phyloP scores from a whole-genome alignment of 2,797 vertebrate species.

The Nothura maculosa region DNA sequence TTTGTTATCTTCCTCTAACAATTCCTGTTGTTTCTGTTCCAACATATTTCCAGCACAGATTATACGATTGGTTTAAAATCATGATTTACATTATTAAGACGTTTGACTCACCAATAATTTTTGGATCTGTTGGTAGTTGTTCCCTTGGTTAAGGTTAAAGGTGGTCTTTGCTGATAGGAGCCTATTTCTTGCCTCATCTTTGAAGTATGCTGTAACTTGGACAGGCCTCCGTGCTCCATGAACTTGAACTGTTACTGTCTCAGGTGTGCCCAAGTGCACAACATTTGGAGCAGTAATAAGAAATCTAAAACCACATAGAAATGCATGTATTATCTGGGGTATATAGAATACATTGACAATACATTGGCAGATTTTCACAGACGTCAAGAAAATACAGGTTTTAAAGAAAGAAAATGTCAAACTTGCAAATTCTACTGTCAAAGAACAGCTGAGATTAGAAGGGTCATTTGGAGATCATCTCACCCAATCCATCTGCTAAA shows the following conservation, averaged over 20 bases:
- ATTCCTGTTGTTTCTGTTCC: not conserved
- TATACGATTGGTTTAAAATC: not conserved
- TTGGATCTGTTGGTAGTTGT: conserved; percentile 73
- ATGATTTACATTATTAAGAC: not conserved
- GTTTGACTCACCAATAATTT: conserved; percentile 70
- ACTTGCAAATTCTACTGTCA: not conserved
- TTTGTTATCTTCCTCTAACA: not conserved
- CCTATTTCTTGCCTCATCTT: not conserved
- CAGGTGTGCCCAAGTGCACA: conserved; percentile 69
- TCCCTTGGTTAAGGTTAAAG: conserved; percentile 66
- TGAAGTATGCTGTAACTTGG: conserved; percentile 57
- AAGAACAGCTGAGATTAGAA: not conserved
- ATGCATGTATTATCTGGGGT: not conserved
- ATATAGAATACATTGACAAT: not conserved
- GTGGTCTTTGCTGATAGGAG: conserved; percentile 10
- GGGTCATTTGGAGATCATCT: not conserved
- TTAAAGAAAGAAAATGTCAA: not conserved
- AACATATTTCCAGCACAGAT: not conserved
- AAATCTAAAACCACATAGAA: conserved; percentile 59
- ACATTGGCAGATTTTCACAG: not conserved
- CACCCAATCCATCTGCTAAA: fast-evolving
- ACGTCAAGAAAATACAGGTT: not conserved
- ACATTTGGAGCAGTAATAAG: conserved; percentile 79
- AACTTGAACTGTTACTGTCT: conserved; percentile 77
- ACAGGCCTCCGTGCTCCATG: conserved; percentile 54